These are phyloP conservation scores for Leptinotarsa peninsularis DNA, from an alignment of 2,888 invertebrate genomes.

Conservation along the genomic window DNA sequence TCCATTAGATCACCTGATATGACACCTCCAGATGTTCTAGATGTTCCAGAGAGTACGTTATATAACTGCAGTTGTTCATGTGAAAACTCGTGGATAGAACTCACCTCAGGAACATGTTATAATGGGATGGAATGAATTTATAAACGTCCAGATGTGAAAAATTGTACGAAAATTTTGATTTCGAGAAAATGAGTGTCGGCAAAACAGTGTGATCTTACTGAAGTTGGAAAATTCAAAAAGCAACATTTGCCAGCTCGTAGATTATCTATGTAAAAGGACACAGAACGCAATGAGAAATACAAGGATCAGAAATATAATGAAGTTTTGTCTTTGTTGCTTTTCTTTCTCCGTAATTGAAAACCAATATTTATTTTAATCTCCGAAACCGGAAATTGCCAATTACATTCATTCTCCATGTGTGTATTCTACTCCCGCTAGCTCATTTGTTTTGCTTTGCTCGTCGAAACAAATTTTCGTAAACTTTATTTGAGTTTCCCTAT, in stretches of 20 bases:
- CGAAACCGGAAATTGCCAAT: slow-evolving; percentile 39
- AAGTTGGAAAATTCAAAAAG: neutral
- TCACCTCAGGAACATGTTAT: too few relatives aligned
- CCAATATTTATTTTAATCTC: slow-evolving; percentile 42
- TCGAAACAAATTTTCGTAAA: slow-evolving; percentile 65
- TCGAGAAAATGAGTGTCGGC: too few relatives aligned
- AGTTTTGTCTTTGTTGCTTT: slow-evolving; percentile 26
- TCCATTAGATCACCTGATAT: too few relatives aligned
- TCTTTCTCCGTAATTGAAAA: slow-evolving; percentile 39
- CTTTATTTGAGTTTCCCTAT: slow-evolving; percentile 66
- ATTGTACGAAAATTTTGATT: too few relatives aligned
- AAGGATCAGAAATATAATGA: slow-evolving; percentile 1
- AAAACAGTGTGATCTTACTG: neutral
- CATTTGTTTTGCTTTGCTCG: slow-evolving; percentile 63
- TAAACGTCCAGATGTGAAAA: too few relatives aligned
- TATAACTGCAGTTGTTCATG: too few relatives aligned
- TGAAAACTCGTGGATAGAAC: too few relatives aligned
- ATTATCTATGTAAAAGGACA: neutral
- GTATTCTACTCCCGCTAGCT: slow-evolving; percentile 45
- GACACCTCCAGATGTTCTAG: too few relatives aligned
- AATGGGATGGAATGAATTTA: too few relatives aligned
- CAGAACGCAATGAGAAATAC: neutral
- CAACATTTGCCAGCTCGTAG: neutral
- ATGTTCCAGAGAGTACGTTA: too few relatives aligned
- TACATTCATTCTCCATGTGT: slow-evolving; percentile 35